Percentiles rank a stretch among this genome's conserved stretches.
These are phyloP conservation scores for Crypturellus undulatus DNA, from an alignment of 2,113 vertebrate genomes.

Conservation along the genomic window DNA sequence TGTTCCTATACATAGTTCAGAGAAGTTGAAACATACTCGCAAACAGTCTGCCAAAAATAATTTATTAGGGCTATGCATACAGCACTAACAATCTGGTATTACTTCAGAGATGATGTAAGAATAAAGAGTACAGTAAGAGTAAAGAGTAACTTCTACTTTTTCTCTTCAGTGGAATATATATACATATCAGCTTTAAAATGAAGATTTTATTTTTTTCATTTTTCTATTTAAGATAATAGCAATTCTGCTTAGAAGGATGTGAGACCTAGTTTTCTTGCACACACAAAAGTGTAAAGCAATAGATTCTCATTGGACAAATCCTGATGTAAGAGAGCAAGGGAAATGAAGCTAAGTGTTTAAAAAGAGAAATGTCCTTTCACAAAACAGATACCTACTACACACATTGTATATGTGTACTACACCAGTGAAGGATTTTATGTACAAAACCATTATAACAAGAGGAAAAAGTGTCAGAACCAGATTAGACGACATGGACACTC, in stretches of 20 bases:
- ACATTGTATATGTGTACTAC: fast-evolving
- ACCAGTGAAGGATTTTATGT: not conserved
- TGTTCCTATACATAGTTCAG: not conserved
- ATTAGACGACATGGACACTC: not conserved
- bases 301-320: not conserved
- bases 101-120: not conserved
- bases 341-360: not conserved
- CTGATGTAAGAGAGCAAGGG: not conserved
- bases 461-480: not conserved
- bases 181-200: not conserved
- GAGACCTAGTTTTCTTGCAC: not conserved
- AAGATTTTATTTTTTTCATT: not conserved
- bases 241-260: not conserved
- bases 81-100: not conserved
- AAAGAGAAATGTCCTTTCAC: not conserved
- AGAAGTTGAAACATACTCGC: slow-evolving; percentile 46
- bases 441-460: not conserved
- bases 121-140: not conserved
- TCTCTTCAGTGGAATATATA: not conserved
- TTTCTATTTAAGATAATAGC: not conserved
- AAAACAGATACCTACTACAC: not conserved
- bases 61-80: not conserved
- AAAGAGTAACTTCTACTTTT: not conserved
- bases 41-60: slow-evolving; percentile 5
- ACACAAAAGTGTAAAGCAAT: not conserved